phyloP scores from a whole-genome alignment of 2,888 invertebrate genomes.

The Oscheius sp. region DNA sequence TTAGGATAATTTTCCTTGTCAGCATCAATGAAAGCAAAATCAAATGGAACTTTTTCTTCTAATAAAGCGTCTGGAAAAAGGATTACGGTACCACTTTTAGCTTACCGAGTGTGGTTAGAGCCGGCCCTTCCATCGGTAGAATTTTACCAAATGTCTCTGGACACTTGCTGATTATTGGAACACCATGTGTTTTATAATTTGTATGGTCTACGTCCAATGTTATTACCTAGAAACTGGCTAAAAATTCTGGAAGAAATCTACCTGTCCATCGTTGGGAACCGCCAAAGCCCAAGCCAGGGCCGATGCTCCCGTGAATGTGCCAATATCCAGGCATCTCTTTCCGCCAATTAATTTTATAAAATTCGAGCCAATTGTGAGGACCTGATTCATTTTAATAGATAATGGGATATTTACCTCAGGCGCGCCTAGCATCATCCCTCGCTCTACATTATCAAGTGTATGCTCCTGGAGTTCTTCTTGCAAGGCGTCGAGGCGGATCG shows the following conservation, averaged over 20 bases:
- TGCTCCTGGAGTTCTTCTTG: slow-evolving; percentile 56
- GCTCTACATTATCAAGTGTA: slow-evolving; percentile 48
- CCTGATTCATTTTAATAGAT: slow-evolving; percentile 5
- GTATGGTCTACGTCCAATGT: slow-evolving; percentile 50
- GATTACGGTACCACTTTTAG: too few relatives aligned
- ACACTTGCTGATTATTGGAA: slow-evolving; percentile 50
- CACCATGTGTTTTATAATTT: slow-evolving; percentile 46
- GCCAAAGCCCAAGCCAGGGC: slow-evolving; percentile 74
- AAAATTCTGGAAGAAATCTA: too few relatives aligned
- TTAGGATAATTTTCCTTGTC: slow-evolving; percentile 73
- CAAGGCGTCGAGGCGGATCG: slow-evolving; percentile 43
- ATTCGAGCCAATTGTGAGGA: slow-evolving; percentile 62
- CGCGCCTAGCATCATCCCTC: slow-evolving; percentile 57
- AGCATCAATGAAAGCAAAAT: slow-evolving; percentile 73
- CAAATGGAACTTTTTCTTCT: slow-evolving; percentile 59
- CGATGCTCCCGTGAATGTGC: slow-evolving; percentile 74
- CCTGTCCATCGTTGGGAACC: slow-evolving; percentile 74
- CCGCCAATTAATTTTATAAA: slow-evolving; percentile 56
- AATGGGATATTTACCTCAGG: slow-evolving; percentile 50
- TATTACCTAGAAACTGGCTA: slow-evolving; percentile 45
- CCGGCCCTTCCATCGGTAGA: slow-evolving; percentile 43
- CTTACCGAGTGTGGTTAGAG: slow-evolving; percentile 46
- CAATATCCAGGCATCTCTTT: slow-evolving; percentile 60
- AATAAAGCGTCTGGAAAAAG: slow-evolving; percentile 57
- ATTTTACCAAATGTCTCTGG: slow-evolving; percentile 49